A percentile compares a stretch with the other conserved stretches of the same genome.
Conservation (phyloP, 2,888 invertebrate genomes). For the Amphipoea oculea region DNA sequence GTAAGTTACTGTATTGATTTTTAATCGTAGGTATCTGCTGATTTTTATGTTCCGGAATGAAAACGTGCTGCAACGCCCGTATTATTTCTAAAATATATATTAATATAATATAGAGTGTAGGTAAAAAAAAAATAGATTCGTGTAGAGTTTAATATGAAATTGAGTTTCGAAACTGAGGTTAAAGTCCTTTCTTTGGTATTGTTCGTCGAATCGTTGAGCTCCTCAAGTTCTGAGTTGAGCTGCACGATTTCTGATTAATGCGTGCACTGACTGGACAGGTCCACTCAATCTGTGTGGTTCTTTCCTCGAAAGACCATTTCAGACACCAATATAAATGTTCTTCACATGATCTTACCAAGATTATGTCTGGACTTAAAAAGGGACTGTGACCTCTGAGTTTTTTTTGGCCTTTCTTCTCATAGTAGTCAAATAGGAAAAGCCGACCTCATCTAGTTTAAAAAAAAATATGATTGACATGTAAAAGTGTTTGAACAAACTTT, state of each 20-base stretch:
- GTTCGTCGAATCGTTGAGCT: not conserved
- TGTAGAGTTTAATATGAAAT: not conserved
- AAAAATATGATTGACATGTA: too few relatives aligned
- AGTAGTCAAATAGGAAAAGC: not conserved
- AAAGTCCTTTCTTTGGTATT: not conserved
- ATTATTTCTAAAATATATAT: not conserved
- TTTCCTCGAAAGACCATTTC: not conserved
- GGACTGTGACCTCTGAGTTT: not conserved
- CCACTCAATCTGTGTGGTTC: not conserved
- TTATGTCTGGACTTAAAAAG: not conserved
- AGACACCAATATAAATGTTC: too few relatives aligned
- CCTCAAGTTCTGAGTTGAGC: too few relatives aligned
- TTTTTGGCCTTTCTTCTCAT: not conserved
- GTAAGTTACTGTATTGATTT: not conserved
- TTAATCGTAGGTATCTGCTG: too few relatives aligned
- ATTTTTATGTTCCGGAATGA: not conserved
- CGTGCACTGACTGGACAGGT: not conserved
- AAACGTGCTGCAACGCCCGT: not conserved
- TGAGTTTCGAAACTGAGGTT: not conserved
- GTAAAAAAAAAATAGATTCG: not conserved
- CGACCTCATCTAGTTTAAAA: too few relatives aligned
- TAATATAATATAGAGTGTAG: not conserved
- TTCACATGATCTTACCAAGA: not conserved
- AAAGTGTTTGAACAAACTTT: not conserved
- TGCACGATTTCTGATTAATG: too few relatives aligned